phyloP scores from a whole-genome alignment of 2,888 invertebrate species.

The Beris chalybata region DNA sequence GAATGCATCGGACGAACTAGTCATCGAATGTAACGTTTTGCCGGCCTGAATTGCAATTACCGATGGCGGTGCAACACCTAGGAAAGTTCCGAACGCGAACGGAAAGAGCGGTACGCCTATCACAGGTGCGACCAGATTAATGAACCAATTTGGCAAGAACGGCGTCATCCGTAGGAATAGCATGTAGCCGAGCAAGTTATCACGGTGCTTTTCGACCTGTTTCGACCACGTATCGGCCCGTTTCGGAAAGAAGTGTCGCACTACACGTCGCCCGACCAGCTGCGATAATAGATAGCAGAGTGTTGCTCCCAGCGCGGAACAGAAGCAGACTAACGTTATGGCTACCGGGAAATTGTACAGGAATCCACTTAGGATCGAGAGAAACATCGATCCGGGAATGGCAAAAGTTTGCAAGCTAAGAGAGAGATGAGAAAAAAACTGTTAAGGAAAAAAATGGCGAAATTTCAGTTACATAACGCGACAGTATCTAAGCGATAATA shows the following conservation, averaged over 20 bases:
- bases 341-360: slow-evolving; percentile 93
- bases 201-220: slow-evolving; percentile 81
- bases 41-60: slow-evolving; percentile 98
- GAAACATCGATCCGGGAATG: slow-evolving; percentile 97
- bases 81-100: slow-evolving; percentile 94
- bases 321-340: slow-evolving; percentile 83
- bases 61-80: slow-evolving; percentile 95
- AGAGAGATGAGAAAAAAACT: slow-evolving; percentile 31
- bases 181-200: slow-evolving; percentile 92
- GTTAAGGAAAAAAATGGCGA: slow-evolving; percentile 49
- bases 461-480: no score
- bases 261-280: slow-evolving; percentile 81
- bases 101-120: slow-evolving; percentile 91
- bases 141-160: slow-evolving; percentile 98
- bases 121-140: slow-evolving; percentile 94
- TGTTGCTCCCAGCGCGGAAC: slow-evolving; percentile 94
- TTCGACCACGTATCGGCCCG: slow-evolving; percentile 82
- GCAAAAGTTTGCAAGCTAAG: slow-evolving; percentile 98
- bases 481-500: not conserved
- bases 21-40: slow-evolving; percentile 90
- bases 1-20: slow-evolving; percentile 83
- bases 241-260: slow-evolving; percentile 86
- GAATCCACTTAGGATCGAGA: slow-evolving; percentile 96
- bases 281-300: slow-evolving; percentile 93
- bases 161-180: slow-evolving; percentile 97